phyloP scores from a whole-genome alignment of 2,113 vertebrate genomes.

The Equus quagga region DNA sequence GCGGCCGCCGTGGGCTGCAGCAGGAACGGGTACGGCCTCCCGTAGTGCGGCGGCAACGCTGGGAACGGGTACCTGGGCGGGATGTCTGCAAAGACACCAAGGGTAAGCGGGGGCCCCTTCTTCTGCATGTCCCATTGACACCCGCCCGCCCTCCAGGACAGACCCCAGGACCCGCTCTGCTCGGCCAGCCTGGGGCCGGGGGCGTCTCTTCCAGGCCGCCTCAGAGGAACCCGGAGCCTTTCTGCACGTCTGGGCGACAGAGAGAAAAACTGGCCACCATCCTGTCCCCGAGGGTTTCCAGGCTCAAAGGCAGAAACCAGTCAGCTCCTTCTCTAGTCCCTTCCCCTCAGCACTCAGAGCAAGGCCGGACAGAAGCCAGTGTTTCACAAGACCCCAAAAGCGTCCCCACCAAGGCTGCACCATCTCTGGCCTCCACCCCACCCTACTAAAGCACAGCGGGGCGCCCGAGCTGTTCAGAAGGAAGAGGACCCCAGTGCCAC shows the following conservation, averaged over 20 bases:
- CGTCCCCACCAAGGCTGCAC: not conserved
- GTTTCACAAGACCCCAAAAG: accelerated
- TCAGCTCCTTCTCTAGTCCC: not conserved
- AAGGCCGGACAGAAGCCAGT: not conserved
- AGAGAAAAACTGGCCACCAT: not conserved
- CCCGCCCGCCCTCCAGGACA: not conserved
- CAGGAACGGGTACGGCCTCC: slow-evolving; percentile 93
- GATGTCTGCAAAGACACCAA: slow-evolving; percentile 88
- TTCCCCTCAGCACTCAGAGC: too few species aligned
- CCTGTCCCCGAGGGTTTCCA: not conserved
- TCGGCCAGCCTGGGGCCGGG: not conserved
- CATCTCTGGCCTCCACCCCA: accelerated
- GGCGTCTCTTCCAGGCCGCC: not conserved
- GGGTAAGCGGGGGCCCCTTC: not conserved
- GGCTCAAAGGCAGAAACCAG: not conserved
- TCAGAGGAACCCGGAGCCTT: not conserved
- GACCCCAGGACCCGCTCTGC: not conserved
- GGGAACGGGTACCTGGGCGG: slow-evolving; percentile 94
- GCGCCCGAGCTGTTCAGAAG: not conserved
- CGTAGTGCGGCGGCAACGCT: slow-evolving; percentile 92
- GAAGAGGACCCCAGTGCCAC: accelerated
- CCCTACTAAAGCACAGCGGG: not conserved
- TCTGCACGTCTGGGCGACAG: too few species aligned
- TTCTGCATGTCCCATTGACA: not conserved
- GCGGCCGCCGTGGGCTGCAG: slow-evolving; percentile 89